Conservation (phyloP, 2,113 vertebrate species). For the Ciconia stormi region DNA sequence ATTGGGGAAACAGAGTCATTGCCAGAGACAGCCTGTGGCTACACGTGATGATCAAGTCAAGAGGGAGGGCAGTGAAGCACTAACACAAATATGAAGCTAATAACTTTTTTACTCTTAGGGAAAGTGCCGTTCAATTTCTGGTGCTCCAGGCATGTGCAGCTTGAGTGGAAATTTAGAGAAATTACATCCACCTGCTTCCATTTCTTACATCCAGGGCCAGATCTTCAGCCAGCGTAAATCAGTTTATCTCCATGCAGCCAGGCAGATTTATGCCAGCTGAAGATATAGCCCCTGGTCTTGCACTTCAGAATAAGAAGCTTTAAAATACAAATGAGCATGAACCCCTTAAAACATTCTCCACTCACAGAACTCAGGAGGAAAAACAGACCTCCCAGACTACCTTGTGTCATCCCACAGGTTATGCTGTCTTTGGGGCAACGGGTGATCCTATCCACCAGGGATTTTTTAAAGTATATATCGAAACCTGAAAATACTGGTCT, state of each 20-base stretch:
- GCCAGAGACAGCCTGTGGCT: slow-evolving; percentile 67
- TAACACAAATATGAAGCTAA: slow-evolving; percentile 71
- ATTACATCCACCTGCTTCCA: slow-evolving; percentile 65
- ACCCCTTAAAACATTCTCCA: not conserved
- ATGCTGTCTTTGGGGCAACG: not conserved
- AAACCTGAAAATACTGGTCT: not conserved
- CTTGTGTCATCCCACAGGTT: not conserved
- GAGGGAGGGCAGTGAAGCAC: slow-evolving; percentile 41
- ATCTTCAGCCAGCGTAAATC: slow-evolving; percentile 38
- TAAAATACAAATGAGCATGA: slow-evolving; percentile 71
- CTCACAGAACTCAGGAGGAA: not conserved
- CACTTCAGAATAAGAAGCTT: slow-evolving; percentile 48
- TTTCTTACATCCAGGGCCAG: slow-evolving; percentile 26
- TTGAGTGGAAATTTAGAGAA: slow-evolving; percentile 59
- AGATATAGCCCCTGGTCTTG: slow-evolving; percentile 43
- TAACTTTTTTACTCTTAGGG: slow-evolving; percentile 68
- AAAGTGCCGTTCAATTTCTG: slow-evolving; percentile 68
- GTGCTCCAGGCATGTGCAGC: slow-evolving; percentile 63
- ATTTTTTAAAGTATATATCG: not conserved
- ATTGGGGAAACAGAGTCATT: slow-evolving; percentile 64
- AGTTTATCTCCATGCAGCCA: slow-evolving; percentile 39
- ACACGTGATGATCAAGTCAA: slow-evolving; percentile 49
- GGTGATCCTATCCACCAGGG: not conserved
- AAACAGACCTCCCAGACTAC: not conserved
- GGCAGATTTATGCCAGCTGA: slow-evolving; percentile 43